These are phyloP conservation scores for Morpho helenor DNA, from an alignment of 2,888 invertebrate genomes.

Conservation along the genomic window DNA sequence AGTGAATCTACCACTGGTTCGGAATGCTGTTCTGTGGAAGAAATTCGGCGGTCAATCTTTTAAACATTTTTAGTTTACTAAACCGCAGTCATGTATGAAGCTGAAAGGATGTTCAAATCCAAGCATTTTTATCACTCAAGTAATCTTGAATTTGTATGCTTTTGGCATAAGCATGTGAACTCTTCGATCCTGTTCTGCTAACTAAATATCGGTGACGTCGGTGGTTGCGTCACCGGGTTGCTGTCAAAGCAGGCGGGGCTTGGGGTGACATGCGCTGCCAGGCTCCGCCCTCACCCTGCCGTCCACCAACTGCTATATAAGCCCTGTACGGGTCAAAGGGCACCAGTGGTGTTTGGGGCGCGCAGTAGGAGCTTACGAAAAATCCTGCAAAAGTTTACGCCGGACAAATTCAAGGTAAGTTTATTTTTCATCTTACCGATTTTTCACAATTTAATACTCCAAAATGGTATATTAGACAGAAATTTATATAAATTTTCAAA, in stretches of 20 bases:
- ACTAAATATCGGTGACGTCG: conserved; percentile 41
- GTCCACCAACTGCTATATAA: conserved; percentile 51
- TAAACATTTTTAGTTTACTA: too few relatives aligned
- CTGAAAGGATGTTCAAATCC: too few relatives aligned
- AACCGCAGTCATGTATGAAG: too few relatives aligned
- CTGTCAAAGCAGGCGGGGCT: conserved; percentile 60
- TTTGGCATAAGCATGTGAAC: not conserved
- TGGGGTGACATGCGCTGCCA: conserved; percentile 39
- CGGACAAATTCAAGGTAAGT: conserved; percentile 62
- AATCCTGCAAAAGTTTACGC: conserved; percentile 54
- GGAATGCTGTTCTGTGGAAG: too few relatives aligned
- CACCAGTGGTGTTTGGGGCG: conserved; percentile 34
- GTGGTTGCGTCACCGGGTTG: conserved; percentile 37
- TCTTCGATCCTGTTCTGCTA: conserved; percentile 12
- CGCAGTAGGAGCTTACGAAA: conserved; percentile 36
- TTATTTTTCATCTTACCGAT: not conserved
- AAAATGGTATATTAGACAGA: too few relatives aligned
- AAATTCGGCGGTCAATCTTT: too few relatives aligned
- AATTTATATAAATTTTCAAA: too few relatives aligned
- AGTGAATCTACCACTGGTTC: too few relatives aligned
- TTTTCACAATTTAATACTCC: too few relatives aligned
- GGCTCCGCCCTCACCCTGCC: conserved; percentile 56
- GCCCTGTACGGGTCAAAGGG: conserved; percentile 30
- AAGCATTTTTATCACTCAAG: too few relatives aligned
- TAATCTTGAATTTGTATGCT: too few relatives aligned